These are phyloP conservation scores for Microcebus jonahi DNA, from an alignment of 2,113 vertebrate genomes.

Conservation along the genomic window DNA sequence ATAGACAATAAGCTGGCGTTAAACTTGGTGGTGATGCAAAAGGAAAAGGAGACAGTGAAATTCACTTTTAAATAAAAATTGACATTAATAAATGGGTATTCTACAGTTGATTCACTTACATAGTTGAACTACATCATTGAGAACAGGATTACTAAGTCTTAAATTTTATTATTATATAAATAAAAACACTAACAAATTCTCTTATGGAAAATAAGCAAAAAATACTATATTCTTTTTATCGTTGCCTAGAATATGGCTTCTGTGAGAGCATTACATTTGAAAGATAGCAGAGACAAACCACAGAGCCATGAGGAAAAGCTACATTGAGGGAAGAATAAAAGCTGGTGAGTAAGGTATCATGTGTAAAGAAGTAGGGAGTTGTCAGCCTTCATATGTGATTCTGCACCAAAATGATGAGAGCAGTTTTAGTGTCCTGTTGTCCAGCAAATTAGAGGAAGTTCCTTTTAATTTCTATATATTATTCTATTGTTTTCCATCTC, in stretches of 20 bases:
- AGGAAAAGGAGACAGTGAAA: not conserved
- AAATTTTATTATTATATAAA: not conserved
- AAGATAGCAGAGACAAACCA: not conserved
- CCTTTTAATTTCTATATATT: not conserved
- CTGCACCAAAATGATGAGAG: not conserved
- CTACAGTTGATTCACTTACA: not conserved
- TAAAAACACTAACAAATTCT: not conserved
- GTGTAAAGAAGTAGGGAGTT: not conserved
- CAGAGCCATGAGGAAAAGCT: not conserved
- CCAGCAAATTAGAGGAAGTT: not conserved
- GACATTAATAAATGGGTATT: not conserved
- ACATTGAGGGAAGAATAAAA: not conserved
- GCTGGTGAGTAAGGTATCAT: not conserved
- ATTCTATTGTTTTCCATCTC: not conserved
- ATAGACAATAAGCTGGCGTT: not conserved
- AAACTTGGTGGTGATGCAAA: not conserved
- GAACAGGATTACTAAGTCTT: not conserved
- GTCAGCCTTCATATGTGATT: not conserved
- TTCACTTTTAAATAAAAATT: not conserved
- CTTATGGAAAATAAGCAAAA: not conserved
- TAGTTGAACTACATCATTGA: not conserved
- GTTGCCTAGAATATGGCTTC: not conserved
- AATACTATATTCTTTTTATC: not conserved
- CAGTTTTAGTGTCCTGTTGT: too few relatives aligned
- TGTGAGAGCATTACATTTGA: not conserved